These are phyloP conservation scores for Halichoeres trimaculatus DNA, from an alignment of 2,113 vertebrate genomes.

Conservation along the genomic window DNA sequence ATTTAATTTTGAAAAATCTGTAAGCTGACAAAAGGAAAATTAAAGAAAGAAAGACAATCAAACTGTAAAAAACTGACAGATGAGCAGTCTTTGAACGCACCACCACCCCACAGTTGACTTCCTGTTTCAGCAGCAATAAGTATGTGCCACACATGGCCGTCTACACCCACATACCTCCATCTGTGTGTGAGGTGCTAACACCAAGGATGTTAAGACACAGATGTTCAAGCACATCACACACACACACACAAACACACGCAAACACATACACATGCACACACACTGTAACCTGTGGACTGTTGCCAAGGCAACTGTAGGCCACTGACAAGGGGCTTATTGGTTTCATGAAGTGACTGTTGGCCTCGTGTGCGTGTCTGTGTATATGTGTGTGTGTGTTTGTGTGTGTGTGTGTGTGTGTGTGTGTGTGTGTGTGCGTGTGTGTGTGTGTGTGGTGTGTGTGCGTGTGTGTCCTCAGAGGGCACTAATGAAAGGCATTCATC, in stretches of 20 bases:
- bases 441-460: conserved; percentile 31
- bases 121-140: conserved; percentile 15
- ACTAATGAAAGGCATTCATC: conserved; percentile 82
- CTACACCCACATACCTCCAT: conserved; percentile 45
- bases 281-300: conserved; percentile 90
- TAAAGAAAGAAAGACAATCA: background rate
- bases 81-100: conserved; percentile 51
- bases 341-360: conserved; percentile 90
- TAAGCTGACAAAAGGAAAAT: background rate
- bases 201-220: conserved; percentile 78
- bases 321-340: conserved; percentile 89
- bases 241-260: conserved; percentile 70
- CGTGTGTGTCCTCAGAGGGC: conserved; percentile 32
- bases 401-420: conserved; percentile 24
- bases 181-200: conserved; percentile 85
- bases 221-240: conserved; percentile 63
- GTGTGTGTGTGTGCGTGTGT: conserved; percentile 37
- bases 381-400: conserved; percentile 5
- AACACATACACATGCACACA: conserved; percentile 81
- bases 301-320: conserved; percentile 95
- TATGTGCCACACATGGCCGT: conserved; percentile 15
- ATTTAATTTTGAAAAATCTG: background rate
- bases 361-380: conserved; percentile 36
- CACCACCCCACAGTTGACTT: conserved; percentile 32
- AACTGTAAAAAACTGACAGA: background rate